Evolutionary conservation across 2,888 invertebrate genomes (phyloP).

Genomic region (Thalpophila matura): DNA sequence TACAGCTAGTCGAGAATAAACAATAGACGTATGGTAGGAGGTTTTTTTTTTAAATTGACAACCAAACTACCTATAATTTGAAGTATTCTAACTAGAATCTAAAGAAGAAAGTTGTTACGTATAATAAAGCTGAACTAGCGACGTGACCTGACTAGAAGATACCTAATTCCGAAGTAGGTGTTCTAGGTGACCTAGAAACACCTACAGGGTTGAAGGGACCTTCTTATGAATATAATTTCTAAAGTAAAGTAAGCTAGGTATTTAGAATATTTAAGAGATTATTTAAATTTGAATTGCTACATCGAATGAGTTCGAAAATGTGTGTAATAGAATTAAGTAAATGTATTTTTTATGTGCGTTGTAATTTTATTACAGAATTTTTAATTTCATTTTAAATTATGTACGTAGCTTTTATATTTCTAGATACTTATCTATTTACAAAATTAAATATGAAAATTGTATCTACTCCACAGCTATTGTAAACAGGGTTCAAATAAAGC

Average conservation of each 20-base stretch:
- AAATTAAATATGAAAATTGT: no score
- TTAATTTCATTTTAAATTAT: no score
- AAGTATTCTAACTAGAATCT: neutral
- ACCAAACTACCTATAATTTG: neutral
- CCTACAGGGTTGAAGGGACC: neutral
- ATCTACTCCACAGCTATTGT: no score
- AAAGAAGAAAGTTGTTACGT: neutral
- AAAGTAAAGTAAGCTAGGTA: neutral
- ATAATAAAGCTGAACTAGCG: slow-evolving; percentile 14
- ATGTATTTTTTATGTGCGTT: no score
- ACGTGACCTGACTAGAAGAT: slow-evolving; percentile 24
- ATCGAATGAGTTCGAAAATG: neutral
- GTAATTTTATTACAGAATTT: no score
- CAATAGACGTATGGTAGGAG: no score
- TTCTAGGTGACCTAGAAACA: slow-evolving; percentile 29
- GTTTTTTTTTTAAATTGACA: no score
- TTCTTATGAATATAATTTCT: slow-evolving; percentile 5
- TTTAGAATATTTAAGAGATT: slow-evolving; percentile 18
- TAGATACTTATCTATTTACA: no score
- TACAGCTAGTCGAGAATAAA: no score
- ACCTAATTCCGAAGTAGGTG: slow-evolving; percentile 14
- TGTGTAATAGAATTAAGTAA: neutral
- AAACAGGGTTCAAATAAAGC: no score
- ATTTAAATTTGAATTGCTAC: neutral
- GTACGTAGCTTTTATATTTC: no score